Percentiles rank a stretch among this genome's conserved stretches.
Conservation (phyloP, 2,888 invertebrate species). For the Diarsia dahlii region DNA sequence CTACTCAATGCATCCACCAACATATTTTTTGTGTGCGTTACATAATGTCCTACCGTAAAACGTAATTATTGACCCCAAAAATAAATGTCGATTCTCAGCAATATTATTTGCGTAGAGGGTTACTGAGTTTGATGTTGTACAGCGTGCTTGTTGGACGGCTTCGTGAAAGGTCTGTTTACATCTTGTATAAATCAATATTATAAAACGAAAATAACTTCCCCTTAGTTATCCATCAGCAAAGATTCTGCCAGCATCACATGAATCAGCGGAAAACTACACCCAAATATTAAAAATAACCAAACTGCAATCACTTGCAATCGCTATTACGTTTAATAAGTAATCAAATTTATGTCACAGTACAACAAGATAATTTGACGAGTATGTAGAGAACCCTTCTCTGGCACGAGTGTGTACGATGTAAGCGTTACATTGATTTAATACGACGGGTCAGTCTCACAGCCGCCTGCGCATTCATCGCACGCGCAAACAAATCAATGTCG, state of each 20-base stretch:
- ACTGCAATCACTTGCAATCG: too few relatives aligned
- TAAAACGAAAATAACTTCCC: neutral
- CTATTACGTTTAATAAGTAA: neutral
- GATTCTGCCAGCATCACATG: neutral
- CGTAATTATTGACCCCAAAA: too few relatives aligned
- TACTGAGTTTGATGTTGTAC: too few relatives aligned
- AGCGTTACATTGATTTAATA: slow-evolving; percentile 49
- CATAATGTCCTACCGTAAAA: too few relatives aligned
- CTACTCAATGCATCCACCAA: too few relatives aligned
- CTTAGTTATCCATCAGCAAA: neutral
- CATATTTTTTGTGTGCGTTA: too few relatives aligned
- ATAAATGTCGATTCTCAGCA: too few relatives aligned
- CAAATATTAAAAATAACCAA: neutral
- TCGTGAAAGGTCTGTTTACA: too few relatives aligned
- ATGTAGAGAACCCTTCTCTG: slow-evolving; percentile 34
- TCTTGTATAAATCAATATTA: too few relatives aligned
- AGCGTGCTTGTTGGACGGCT: too few relatives aligned
- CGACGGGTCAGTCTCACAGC: slow-evolving; percentile 49
- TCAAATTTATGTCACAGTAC: slow-evolving; percentile 28
- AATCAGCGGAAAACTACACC: neutral
- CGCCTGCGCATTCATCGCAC: slow-evolving; percentile 62
- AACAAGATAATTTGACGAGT: slow-evolving; percentile 58
- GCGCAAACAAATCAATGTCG: slow-evolving; percentile 45
- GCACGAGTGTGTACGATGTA: slow-evolving; percentile 22
- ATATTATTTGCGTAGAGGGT: too few relatives aligned